phyloP scores from a whole-genome alignment of 2,113 vertebrate genomes.

The Anolis carolinensis region DNA sequence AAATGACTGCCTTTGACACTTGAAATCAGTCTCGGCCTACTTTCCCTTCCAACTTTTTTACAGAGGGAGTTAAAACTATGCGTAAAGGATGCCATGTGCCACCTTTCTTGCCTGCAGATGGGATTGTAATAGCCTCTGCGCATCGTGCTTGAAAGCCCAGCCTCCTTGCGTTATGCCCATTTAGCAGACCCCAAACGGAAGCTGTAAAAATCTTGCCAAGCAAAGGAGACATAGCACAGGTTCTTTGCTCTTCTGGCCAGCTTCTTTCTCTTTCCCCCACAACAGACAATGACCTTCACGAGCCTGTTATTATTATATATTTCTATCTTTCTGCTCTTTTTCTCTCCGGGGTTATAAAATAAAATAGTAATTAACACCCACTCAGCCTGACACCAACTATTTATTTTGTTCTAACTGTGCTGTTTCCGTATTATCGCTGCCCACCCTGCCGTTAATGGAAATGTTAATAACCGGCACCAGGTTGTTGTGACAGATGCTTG shows the following conservation, averaged over 20 bases:
- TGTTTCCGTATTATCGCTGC: slow-evolving; percentile 77
- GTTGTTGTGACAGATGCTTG: slow-evolving; percentile 86
- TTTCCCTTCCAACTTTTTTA: too few relatives aligned
- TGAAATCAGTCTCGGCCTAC: background rate
- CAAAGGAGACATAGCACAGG: background rate
- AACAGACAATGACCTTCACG: slow-evolving; percentile 63
- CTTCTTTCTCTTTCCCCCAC: slow-evolving; percentile 24
- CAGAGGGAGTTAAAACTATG: background rate
- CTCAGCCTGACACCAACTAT: slow-evolving; percentile 80
- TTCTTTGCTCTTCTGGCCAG: slow-evolving; percentile 47
- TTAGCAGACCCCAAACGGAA: slow-evolving; percentile 25
- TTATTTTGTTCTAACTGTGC: slow-evolving; percentile 82
- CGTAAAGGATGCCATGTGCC: background rate
- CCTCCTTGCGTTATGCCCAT: slow-evolving; percentile 37
- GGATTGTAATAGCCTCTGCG: background rate
- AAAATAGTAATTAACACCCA: slow-evolving; percentile 81
- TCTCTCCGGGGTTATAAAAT: slow-evolving; percentile 60
- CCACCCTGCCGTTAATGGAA: slow-evolving; percentile 84
- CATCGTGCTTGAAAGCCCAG: background rate
- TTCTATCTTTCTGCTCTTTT: slow-evolving; percentile 42
- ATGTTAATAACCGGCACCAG: slow-evolving; percentile 86
- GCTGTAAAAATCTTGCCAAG: slow-evolving; percentile 13
- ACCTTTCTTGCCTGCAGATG: accelerated
- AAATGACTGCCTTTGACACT: background rate
- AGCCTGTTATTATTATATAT: slow-evolving; percentile 47